These are phyloP conservation scores for Leptopilina boulardi DNA, from an alignment of 1,140 invertebrate genomes.

Conservation along the genomic window DNA sequence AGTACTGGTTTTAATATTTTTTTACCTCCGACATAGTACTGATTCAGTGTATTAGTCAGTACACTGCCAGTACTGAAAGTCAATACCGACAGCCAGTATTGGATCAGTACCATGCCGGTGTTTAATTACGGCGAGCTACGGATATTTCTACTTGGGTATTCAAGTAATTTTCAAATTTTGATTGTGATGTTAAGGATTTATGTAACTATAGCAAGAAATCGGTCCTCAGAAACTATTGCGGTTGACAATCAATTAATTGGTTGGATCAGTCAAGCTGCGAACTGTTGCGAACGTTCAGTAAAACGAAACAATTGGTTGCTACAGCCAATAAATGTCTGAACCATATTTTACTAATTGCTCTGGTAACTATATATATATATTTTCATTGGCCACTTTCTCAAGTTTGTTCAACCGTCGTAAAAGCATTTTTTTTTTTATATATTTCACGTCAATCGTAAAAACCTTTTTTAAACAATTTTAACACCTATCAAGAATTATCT, in stretches of 20 bases:
- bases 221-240: not conserved
- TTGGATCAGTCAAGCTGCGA: constrained; percentile 10
- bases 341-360: constrained; percentile 24
- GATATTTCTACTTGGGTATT: not conserved
- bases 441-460: not conserved
- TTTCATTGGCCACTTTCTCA: not conserved
- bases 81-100: too few species aligned
- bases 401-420: constrained; percentile 3
- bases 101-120: too few species aligned
- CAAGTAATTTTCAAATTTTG: not conserved
- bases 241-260: constrained; percentile 12
- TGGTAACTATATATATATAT: not conserved
- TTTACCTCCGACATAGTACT: too few species aligned
- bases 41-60: too few species aligned
- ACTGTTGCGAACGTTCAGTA: not conserved
- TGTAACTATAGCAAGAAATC: constrained; percentile 11
- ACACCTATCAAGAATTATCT: too few species aligned
- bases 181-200: not conserved
- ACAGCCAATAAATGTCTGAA: constrained; percentile 15
- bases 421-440: not conserved
- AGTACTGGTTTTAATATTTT: too few species aligned
- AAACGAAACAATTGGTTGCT: constrained; percentile 13
- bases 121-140: too few species aligned
- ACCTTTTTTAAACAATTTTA: not conserved
- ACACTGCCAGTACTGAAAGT: too few species aligned